Base-by-base conservation (phyloP, 2,797 vertebrate genomes). In the Liparis tanakae region DNA sequence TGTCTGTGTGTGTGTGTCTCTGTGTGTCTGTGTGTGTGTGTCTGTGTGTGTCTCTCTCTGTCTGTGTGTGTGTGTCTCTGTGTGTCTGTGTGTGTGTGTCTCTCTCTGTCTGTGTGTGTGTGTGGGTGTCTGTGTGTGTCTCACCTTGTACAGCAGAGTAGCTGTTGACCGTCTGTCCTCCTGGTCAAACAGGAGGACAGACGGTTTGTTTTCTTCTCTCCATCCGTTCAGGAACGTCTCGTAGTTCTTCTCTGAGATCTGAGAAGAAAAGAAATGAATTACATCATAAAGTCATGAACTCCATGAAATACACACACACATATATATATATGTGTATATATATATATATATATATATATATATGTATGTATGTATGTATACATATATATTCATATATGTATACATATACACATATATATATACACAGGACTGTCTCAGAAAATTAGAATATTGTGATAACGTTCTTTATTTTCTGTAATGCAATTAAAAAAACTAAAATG, bases 161-260 rank as follows among this genome's bases (percentile, higher is more conserved):
- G 94, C 89, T n/a, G n/a, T n/a, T n/a, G n/a, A n/a, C n/a, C n/a
- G n/a, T 93, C 87, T 41, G 25, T 30, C 4, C 25, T 30, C 25
- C 25, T 96, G 95, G 84, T 98, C 97, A 44, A 99, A 98, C 22
- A 99, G 88, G 48, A 99, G 93, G 62, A 98, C 90, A 0, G 93
- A 95, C 12, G 98, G 98, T 67, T 98, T 99, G 85, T 99, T 99
- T 80, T 97, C 96, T 1, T 93, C 94, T 74, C 92, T 95, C 97
- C 97, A 98, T 79, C 91, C 91, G 0, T 94, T 95, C 63, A 99
- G 92, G 83, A 98, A 99, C n/a, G 37, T 37, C 68, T 93, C 0
- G 74, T 96, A 96, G 92, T 96, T 99, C 80, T 95, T 94, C 88
- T 96, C 96, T n/a, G 96, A 96, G 50, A 99, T 92, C 98, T 99